These are phyloP conservation scores for Heterodera schachtii DNA, from an alignment of 1,140 invertebrate genomes.

Conservation along the genomic window DNA sequence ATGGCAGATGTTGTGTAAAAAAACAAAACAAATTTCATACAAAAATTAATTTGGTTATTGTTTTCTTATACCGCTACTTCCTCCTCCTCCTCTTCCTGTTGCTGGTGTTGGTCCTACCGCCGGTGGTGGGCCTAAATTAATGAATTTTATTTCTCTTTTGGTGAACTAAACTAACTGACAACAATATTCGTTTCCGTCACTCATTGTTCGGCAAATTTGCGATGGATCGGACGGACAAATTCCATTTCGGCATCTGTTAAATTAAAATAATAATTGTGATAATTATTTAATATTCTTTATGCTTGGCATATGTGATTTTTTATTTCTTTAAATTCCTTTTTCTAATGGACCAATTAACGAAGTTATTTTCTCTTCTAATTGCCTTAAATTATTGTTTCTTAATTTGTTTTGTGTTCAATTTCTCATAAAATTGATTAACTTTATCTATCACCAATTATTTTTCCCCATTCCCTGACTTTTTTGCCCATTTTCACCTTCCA, in stretches of 20 bases:
- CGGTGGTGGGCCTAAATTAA: neutral
- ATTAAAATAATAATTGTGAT: too few species aligned
- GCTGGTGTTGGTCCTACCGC: neutral
- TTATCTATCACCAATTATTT: too few species aligned
- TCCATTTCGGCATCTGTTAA: neutral
- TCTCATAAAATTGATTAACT: too few species aligned
- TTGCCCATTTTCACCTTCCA: neutral
- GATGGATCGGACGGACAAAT: neutral
- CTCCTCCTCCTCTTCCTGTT: neutral
- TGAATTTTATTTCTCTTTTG: neutral
- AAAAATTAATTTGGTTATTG: neutral
- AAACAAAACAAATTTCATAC: neutral
- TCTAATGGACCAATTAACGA: too few species aligned
- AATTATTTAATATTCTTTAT: too few species aligned
- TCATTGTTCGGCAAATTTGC: neutral
- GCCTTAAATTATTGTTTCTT: too few species aligned
- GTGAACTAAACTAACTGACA: neutral
- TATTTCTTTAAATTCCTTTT: too few species aligned
- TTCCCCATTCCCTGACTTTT: too few species aligned
- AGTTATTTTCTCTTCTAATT: too few species aligned
- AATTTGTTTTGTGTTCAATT: too few species aligned
- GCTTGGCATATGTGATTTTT: too few species aligned
- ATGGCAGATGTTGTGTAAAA: too few species aligned
- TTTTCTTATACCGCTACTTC: neutral
- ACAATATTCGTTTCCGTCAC: slow-evolving; percentile 8